Percentiles rank a stretch among this genome's conserved stretches.
phyloP scores from a whole-genome alignment of 2,113 vertebrate genomes.

The Onychostoma macrolepis region DNA sequence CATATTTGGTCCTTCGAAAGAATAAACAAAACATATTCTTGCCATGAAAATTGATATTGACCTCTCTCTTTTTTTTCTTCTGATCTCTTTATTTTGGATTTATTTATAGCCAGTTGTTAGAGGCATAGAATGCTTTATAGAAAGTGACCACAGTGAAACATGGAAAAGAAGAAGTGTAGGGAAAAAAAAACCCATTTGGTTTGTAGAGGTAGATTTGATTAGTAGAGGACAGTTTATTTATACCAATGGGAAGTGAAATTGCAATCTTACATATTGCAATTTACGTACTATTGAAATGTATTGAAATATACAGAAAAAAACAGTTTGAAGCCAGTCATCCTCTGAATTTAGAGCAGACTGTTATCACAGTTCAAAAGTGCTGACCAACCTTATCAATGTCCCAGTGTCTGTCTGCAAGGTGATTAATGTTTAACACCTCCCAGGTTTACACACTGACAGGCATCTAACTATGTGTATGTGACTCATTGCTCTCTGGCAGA shows the following conservation, averaged over 20 bases:
- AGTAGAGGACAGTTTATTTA: neutral
- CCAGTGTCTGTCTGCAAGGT: neutral
- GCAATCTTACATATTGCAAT: neutral
- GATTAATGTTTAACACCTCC: conserved; percentile 26
- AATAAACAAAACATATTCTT: neutral
- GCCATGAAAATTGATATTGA: neutral
- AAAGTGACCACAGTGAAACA: neutral
- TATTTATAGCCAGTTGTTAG: neutral
- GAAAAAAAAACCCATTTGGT: too few species aligned
- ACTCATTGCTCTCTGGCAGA: conserved; percentile 36
- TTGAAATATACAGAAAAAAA: neutral
- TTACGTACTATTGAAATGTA: neutral
- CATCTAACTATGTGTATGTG: neutral
- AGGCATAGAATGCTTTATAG: neutral
- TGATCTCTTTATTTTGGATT: neutral
- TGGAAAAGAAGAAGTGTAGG: too few species aligned
- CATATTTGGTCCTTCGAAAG: neutral
- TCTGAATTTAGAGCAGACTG: neutral
- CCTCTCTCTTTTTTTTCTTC: neutral
- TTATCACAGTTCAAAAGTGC: conserved; percentile 12
- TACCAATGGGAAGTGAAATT: neutral
- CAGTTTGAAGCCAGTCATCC: neutral
- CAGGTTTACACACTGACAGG: neutral
- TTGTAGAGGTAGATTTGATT: too few species aligned
- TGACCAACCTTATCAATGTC: conserved; percentile 18